Conservation (phyloP, 2,888 invertebrate genomes). For the Prenolepis imparis region DNA sequence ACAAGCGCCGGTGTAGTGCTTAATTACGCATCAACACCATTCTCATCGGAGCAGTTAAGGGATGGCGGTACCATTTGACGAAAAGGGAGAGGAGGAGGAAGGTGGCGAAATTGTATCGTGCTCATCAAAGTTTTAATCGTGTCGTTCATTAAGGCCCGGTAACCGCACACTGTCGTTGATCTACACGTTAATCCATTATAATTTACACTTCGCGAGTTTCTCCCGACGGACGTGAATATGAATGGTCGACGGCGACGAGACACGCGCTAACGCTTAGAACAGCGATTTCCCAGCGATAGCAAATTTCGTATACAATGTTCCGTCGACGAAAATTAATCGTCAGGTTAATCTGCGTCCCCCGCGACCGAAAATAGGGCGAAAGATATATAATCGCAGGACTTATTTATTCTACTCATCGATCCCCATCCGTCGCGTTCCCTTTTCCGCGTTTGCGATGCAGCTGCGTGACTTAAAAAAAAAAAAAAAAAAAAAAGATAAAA, state of each 20-base stretch:
- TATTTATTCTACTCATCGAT: background rate
- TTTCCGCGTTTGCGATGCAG: background rate
- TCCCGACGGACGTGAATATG: conserved; percentile 35
- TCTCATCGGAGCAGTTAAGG: conserved; percentile 6
- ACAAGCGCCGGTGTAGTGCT: background rate
- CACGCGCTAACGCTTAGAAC: background rate
- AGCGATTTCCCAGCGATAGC: conserved; percentile 4
- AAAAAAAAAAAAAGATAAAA: background rate
- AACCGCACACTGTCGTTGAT: conserved; percentile 30
- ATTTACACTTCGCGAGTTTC: conserved; percentile 17
- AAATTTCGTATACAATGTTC: conserved; percentile 4
- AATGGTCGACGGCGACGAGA: conserved; percentile 5
- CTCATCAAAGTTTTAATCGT: conserved; percentile 58
- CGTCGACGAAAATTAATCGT: conserved; percentile 26
- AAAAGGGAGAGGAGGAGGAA: too few species aligned
- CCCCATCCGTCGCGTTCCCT: background rate
- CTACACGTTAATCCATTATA: conserved; percentile 41
- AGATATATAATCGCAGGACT: too few species aligned
- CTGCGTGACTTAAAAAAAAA: background rate
- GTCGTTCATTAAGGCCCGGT: conserved; percentile 55
- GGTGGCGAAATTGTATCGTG: conserved; percentile 29
- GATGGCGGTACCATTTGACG: conserved; percentile 1
- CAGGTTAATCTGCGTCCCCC: background rate
- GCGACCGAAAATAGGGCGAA: background rate
- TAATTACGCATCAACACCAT: conserved; percentile 53